Conservation (phyloP, 2,797 vertebrate species). For the Cyprinodon diabolis region DNA sequence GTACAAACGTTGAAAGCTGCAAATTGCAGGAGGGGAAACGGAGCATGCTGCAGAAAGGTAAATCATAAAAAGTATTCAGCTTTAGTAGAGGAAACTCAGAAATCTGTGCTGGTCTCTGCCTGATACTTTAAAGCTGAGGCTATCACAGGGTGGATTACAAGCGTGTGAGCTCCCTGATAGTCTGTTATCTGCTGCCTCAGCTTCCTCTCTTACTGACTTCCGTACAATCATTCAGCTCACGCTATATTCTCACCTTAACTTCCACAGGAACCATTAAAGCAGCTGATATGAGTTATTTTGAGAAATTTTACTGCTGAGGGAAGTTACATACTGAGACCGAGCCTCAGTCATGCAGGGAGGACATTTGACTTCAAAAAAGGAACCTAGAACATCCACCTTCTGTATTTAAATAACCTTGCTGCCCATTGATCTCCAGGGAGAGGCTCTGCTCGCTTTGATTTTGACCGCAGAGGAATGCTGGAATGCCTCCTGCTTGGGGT, state of each 20-base stretch:
- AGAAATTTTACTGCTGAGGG: background rate
- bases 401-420: constrained; percentile 66
- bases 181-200: constrained; percentile 1
- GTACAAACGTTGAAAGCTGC: background rate
- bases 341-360: background rate
- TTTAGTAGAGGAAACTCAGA: background rate
- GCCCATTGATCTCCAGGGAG: constrained; percentile 68
- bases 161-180: constrained; percentile 6
- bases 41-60: background rate
- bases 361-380: background rate
- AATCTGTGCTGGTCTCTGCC: background rate
- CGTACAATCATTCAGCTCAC: background rate
- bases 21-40: constrained; percentile 12
- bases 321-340: background rate
- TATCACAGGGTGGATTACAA: constrained; percentile 17
- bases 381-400: background rate
- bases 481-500: constrained; percentile 67
- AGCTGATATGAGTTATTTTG: background rate
- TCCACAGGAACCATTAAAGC: background rate
- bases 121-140: background rate
- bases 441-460: constrained; percentile 58
- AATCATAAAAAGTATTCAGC: background rate
- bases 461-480: constrained; percentile 69
- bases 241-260: constrained; percentile 3
- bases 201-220: background rate